Evolutionary conservation across 2,113 vertebrate genomes (phyloP), one percentile per base, ranked within the genome.

Genomic region (Vireo altiloquus): DNA sequence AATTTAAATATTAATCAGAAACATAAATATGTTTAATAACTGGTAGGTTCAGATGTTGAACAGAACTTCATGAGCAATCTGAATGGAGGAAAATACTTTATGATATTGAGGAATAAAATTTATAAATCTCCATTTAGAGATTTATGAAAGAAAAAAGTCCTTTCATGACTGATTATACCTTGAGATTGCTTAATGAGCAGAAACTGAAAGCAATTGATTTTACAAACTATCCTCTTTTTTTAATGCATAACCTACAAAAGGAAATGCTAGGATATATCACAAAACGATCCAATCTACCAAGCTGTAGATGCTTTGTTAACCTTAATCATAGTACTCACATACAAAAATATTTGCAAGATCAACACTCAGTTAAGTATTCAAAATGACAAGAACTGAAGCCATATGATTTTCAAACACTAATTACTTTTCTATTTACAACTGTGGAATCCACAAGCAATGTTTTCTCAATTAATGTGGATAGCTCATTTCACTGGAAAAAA

Each of bases 371-470:
- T 87, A 87, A 82, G 35, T 70, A 86, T 92, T 92, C 92, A 59
- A 91, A 94, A 76, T 42, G 6, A 66, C 42, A 59, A 91, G 75
- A 54, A 91, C 47, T 47, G 63, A 86, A 91, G 42, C 23, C 66
- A 72, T 69, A 87, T 89, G 89, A 95, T 90, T 94, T 94, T 92
- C 54, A 92, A 87, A 77, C 30, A 65, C 30, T 94, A 89, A 95
- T 92, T 94, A 82, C 39, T 95, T 90, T 94, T 94, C 50, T 35
- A 28, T 82, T 87, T 91, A 82, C 54, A 72, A 54, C 33, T 31
- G 24, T 59, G 66, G 28, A 92, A 94, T 71, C 15, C n/a, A 76
- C 28, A 85, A 35, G 27, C 12, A 90, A 28, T 74, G 90, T 85
- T 95, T 96, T 86, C 70, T 82, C 66, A 91, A 86, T 87, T 91